Evolutionary conservation across 2,888 invertebrate genomes (phyloP), one percentile per base, ranked within the genome.

Genomic region (Leucoma salicis): DNA sequence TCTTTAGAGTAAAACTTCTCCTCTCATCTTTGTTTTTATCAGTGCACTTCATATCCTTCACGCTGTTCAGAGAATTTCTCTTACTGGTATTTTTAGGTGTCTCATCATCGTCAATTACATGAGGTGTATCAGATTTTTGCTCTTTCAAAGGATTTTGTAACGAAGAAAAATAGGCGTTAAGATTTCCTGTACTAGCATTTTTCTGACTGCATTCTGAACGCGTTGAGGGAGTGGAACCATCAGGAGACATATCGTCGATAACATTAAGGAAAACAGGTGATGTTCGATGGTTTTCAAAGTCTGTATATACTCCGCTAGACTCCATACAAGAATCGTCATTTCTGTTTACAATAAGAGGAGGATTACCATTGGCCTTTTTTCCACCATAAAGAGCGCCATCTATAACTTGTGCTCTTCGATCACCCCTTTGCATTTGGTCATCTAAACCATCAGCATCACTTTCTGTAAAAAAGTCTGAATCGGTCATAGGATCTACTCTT

Each of bases 401-500:
- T 49, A 97, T 97, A 3, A 96, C 95, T 82, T 96, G 95, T 4
- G 95, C 95, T 42, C 92, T 91, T 21, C 95, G 89, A 66, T 96
- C 95, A 11, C 94, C 93, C 44, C 94, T 91, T 37, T 92, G 90
- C 64, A 93, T 92, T 42, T 92, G 91, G 44, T 94, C 94, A 59
- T 95, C 95, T 74, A 95, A 94, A 36, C 94, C 95, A 77, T 97
- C 96, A 1, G 96, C 96, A 78, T 96, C 97, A 67, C 96, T 96
- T 83, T 96, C 96, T 4, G 96, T 96, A 72, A 95, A 96, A 81
- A 96, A 96, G 79, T 96, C 97, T 0, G 96, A 97, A 81, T 97
- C 97, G 0, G 96, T 96, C 96, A 96, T 95, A 1, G 96, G 95
- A 78, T 96, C 95, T 55, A 94, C 93, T 51, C 95, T 90, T 59